Evolutionary conservation across 1,140 invertebrate genomes (phyloP).

Genomic region (Pachyrhynchus sulphureomaculatus): DNA sequence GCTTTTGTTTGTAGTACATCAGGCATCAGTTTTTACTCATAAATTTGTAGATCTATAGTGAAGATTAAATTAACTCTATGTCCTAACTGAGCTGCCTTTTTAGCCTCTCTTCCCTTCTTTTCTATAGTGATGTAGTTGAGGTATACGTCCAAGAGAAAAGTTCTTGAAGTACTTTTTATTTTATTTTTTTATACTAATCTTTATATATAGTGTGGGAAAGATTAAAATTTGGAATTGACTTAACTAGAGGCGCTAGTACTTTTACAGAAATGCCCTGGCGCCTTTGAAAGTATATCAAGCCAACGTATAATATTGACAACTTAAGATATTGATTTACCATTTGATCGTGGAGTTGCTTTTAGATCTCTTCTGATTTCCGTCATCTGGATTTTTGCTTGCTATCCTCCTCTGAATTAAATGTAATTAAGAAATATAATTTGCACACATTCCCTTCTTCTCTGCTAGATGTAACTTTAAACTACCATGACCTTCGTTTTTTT

Average conservation of each 20-base stretch:
- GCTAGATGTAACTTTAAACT: neutral
- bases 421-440: neutral
- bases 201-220: neutral
- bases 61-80: neutral
- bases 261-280: neutral
- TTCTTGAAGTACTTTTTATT: neutral
- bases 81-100: neutral
- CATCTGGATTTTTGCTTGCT: neutral
- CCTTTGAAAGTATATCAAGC: neutral
- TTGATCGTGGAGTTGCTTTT: no score
- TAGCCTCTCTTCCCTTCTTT: constrained; percentile 12
- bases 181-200: constrained; percentile 3
- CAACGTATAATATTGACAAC: neutral
- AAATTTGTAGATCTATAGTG: constrained; percentile 16
- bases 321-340: neutral
- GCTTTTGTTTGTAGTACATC: neutral
- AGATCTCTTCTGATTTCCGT: neutral
- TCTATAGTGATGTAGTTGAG: neutral
- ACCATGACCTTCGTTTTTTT: no score
- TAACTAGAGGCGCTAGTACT: neutral
- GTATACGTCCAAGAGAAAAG: neutral
- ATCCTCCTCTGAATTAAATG: neutral
- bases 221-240: neutral
- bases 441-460: neutral
- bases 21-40: neutral